Evolutionary conservation across 2,797 vertebrate species (phyloP), one percentile per base, ranked within the genome.

Genomic region (Catostomus latipinnis): DNA sequence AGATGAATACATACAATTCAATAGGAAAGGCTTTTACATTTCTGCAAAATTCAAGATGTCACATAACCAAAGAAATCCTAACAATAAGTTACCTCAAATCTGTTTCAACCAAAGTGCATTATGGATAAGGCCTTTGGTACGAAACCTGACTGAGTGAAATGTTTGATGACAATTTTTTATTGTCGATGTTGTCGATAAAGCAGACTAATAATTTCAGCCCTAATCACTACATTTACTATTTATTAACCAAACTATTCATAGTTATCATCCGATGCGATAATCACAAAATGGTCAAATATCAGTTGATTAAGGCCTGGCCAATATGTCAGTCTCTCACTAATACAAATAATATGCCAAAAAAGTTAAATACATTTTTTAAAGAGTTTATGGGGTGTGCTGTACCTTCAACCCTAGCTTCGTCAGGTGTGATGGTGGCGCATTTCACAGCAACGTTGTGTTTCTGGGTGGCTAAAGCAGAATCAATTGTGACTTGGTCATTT

Each of bases 361-460:
- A 34, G 18, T 0, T 11, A 16, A 22, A 61, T 12, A 4, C 34
- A 22, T 9, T 60, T 4, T 18, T 9, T 18, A 6, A 45, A 71
- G 56, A 0, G 14, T 46, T 61, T 4, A 34, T 34, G 13, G 12
- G 14, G 16, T 34, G 13, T 8, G 46, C 0, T 74, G 53, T 74
- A 98, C 98, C 98, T 96, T 96, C 95, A 82, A 99, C 97, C 81
- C 98, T 91, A 82, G 91, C 96, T 87, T 99, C 97, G 0, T 99
- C 97, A 0, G 98, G 98, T 0, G 98, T 99, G 92, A 99, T 99
- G 85, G 98, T 99, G 87, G 98, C 98, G 81, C 98, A 99, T 85
- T 99, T 99, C 43, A 99, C 97, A 0, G 98, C 97, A 82, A 99
- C 98, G 0, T 88, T 88, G 92, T 98, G 98, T 89, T 99, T 99